Conservation (phyloP, 2,113 vertebrate species). For the Montifringilla adamsi region DNA sequence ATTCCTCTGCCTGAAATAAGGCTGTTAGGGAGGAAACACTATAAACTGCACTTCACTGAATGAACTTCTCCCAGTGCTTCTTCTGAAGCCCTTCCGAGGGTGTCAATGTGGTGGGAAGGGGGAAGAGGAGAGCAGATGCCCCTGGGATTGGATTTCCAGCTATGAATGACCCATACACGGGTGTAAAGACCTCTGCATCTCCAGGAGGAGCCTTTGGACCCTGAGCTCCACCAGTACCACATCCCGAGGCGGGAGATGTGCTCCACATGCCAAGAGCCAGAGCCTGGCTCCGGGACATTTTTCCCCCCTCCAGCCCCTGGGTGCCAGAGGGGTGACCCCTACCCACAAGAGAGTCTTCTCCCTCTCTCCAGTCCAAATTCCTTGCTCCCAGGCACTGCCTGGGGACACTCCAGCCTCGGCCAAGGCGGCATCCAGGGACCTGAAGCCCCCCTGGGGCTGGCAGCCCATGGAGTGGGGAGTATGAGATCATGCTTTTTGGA, state of each 20-base stretch:
- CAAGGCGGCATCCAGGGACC: background rate
- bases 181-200: background rate
- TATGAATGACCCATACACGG: background rate
- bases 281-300: rapidly evolving
- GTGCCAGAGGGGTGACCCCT: background rate
- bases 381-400: rapidly evolving
- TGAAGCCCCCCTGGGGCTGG: background rate
- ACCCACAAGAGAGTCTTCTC: background rate
- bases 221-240: rapidly evolving
- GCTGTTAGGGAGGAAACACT: background rate
- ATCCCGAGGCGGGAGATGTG: rapidly evolving
- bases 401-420: rapidly evolving
- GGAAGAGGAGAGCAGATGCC: background rate
- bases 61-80: background rate
- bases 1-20: background rate
- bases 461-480: background rate
- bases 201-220: background rate
- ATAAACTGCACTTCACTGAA: background rate
- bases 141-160: background rate
- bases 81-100: background rate
- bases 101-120: background rate
- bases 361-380: background rate
- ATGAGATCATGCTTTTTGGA: constrained; percentile 42
- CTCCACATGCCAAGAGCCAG: background rate
- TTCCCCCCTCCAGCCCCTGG: no score